Evolutionary conservation across 2,888 invertebrate genomes (phyloP).

Genomic region (Copidosoma aretas): DNA sequence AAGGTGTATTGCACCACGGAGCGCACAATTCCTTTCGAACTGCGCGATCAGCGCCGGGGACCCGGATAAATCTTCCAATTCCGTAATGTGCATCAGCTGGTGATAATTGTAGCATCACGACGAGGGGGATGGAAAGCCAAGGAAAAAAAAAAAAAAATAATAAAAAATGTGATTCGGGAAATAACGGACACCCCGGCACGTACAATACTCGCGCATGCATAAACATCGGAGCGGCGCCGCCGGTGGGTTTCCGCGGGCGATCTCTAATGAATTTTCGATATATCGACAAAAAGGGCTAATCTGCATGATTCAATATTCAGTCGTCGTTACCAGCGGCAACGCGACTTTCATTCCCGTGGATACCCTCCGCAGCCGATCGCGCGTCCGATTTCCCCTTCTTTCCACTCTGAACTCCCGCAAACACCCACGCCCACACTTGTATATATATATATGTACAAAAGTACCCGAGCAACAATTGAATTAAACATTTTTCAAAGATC

Average conservation of each 20-base stretch:
- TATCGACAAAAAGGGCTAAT: background rate
- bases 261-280: background rate
- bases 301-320: background rate
- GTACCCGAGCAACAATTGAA: constrained; percentile 24
- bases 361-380: too few species aligned
- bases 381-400: background rate
- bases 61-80: too few species aligned
- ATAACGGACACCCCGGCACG: too few species aligned
- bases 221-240: background rate
- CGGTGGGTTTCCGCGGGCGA: background rate
- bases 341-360: background rate
- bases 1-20: too few species aligned
- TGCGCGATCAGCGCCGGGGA: too few species aligned
- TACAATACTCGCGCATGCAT: too few species aligned
- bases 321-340: background rate
- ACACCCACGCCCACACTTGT: background rate
- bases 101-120: too few species aligned
- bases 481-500: constrained; percentile 23
- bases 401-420: background rate
- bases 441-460: background rate
- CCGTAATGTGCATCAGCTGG: too few species aligned
- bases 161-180: too few species aligned
- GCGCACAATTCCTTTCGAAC: too few species aligned
- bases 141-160: too few species aligned
- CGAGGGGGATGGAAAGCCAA: too few species aligned